These are phyloP conservation scores for Pteronura brasiliensis DNA, from an alignment of 2,113 vertebrate species.

Conservation along the genomic window DNA sequence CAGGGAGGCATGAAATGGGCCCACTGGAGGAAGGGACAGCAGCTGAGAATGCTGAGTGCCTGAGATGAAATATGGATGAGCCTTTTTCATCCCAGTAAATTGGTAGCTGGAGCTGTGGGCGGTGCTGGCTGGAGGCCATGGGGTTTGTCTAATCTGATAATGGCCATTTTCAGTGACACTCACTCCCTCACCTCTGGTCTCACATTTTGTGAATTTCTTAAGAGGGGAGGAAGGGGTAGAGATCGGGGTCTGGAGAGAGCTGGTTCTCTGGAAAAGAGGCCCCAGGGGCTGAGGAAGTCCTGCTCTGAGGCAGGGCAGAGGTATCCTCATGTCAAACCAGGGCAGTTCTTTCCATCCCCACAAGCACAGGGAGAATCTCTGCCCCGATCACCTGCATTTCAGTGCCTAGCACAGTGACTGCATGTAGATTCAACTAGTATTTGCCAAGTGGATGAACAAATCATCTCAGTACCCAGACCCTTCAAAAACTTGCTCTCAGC, in stretches of 20 bases:
- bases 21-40: rapidly evolving
- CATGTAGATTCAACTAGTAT: not conserved
- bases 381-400: too few relatives aligned
- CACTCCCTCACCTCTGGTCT: not conserved
- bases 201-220: not conserved
- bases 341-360: not conserved
- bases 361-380: not conserved
- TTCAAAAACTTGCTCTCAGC: not conserved
- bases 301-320: not conserved
- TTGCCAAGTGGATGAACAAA: not conserved
- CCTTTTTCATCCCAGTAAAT: not conserved
- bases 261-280: not conserved
- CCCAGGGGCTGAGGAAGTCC: rapidly evolving
- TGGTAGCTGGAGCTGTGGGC: not conserved
- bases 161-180: not conserved
- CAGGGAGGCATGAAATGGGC: not conserved
- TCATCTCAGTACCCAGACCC: rapidly evolving
- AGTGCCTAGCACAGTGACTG: not conserved
- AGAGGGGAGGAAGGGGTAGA: rapidly evolving
- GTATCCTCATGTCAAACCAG: not conserved
- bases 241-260: not conserved
- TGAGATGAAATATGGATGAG: not conserved
- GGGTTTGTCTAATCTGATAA: not conserved
- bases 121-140: not conserved
- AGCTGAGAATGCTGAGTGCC: not conserved